Evolutionary conservation across 2,113 vertebrate genomes (phyloP), one percentile per base, ranked within the genome.

Genomic region (Actenoides lindsayi): DNA sequence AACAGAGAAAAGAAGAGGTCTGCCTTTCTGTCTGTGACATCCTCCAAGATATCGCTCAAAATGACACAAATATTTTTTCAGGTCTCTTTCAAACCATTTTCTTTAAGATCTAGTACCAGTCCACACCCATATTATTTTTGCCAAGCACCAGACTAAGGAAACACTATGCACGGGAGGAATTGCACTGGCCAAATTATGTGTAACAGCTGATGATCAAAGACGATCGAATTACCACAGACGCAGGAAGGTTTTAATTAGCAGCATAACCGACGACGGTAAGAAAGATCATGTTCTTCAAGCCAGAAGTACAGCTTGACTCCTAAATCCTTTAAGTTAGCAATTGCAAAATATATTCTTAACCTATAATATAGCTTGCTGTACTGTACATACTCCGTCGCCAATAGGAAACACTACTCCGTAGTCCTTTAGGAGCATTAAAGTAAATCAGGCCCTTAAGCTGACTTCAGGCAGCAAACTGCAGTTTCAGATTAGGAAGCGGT

Each of bases 171-270:
- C 5, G 5, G 11, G 33, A 78, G 5, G 30, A 84, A 75, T 60
- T 0, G 1, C 27, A 27, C 24, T 35, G 24, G 67, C 5, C 48
- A 39, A 28, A 60, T 27, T 4, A 56, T 0, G 3, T 17, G 1
- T 37, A 84, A 50, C 20, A 62, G 51, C 27, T 53, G 18, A 48
- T 4, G 5, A 63, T 42, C 11, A 21, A 56, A 65, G 18, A 42
- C 3, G 5, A 63, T 42, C 11, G 19, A 57, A 31, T 11, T 14
- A 46, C 25, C 28, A 71, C 4, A 28, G 42, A 62, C 16, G 60
- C 3, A 9, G 27, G 17, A 81, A 85, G 24, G 19, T 6, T 77
- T 91, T 57, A 21, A 44, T 76, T 39, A 62, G 44, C 2, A 2
- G 25, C 8, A 4, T 21, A 74, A 56, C 8, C 83, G 15, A 33